Evolutionary conservation across 2,888 invertebrate species (phyloP).

Genomic region (Heliconius hortense): DNA sequence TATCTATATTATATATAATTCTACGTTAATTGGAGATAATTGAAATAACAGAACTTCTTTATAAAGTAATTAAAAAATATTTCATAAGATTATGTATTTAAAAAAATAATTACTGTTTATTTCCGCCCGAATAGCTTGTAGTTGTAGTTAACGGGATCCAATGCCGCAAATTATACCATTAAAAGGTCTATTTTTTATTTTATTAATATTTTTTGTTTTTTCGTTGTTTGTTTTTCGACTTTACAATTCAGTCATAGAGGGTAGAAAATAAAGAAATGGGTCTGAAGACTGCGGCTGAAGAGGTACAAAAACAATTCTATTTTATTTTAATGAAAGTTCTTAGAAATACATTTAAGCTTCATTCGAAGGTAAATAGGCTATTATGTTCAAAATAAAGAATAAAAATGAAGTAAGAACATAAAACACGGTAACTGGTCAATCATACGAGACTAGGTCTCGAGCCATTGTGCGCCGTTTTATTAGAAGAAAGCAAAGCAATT

Average conservation of each 20-base stretch:
- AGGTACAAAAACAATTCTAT: too few species aligned
- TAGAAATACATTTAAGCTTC: background rate
- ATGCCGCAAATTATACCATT: background rate
- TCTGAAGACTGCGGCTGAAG: too few species aligned
- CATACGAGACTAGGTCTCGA: background rate
- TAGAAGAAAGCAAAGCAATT: too few species aligned
- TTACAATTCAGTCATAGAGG: too few species aligned
- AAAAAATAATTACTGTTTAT: background rate
- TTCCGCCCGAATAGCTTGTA: background rate
- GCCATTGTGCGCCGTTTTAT: background rate
- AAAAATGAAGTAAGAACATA: background rate
- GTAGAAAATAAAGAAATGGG: too few species aligned
- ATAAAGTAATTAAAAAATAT: slow-evolving; percentile 7
- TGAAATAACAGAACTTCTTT: background rate
- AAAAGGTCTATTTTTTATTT: background rate
- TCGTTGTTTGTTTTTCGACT: too few species aligned
- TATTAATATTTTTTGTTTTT: background rate
- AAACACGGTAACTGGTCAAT: slow-evolving; percentile 1
- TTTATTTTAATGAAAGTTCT: background rate
- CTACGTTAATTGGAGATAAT: background rate
- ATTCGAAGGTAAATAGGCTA: slow-evolving; percentile 3
- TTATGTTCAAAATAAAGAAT: background rate
- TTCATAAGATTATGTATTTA: background rate
- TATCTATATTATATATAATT: background rate
- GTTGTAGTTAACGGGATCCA: background rate